phyloP scores from a whole-genome alignment of 92 coral and sea anemone genomes.

The Virgularia gustaviana region DNA sequence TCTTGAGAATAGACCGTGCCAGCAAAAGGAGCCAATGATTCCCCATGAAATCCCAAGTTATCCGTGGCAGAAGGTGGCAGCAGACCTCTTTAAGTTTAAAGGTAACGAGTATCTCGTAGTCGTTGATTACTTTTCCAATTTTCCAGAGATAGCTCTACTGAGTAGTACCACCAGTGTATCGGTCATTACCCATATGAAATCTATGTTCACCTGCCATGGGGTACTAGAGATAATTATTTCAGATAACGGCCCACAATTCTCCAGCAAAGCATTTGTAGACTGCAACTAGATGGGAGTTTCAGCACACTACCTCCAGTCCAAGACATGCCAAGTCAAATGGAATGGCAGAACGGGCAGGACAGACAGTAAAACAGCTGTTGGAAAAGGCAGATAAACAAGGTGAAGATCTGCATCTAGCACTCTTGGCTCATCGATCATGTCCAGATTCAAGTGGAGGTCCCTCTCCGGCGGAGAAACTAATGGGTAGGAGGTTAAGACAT shows the following conservation, averaged over 20 bases:
- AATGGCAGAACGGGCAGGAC: slow-evolving; percentile 11
- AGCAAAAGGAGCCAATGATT: slow-evolving; percentile 14
- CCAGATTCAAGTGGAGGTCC: slow-evolving; percentile 3
- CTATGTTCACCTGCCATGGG: background rate
- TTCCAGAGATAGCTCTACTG: background rate
- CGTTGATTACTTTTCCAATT: background rate
- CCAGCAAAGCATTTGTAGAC: background rate
- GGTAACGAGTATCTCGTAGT: background rate
- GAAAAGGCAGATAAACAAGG: background rate
- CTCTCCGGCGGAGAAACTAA: too few species aligned
- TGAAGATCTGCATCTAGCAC: slow-evolving; percentile 1
- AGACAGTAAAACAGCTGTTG: background rate
- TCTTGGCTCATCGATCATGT: background rate
- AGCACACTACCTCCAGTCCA: too few species aligned
- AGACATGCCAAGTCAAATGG: slow-evolving; percentile 8
- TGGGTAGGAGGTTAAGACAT: too few species aligned
- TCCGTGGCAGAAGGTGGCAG: slow-evolving; percentile 19
- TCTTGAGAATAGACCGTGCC: background rate
- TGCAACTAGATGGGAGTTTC: too few species aligned
- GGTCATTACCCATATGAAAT: background rate
- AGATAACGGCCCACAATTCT: slow-evolving; percentile 9
- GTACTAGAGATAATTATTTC: slow-evolving; percentile 3
- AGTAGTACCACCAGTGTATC: background rate
- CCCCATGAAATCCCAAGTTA: slow-evolving; percentile 3
- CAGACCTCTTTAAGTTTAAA: background rate